A percentile compares a stretch with the other conserved stretches of the same genome.
phyloP scores from a whole-genome alignment of 1,140 invertebrate genomes.

The Stegodyphus dumicola region DNA sequence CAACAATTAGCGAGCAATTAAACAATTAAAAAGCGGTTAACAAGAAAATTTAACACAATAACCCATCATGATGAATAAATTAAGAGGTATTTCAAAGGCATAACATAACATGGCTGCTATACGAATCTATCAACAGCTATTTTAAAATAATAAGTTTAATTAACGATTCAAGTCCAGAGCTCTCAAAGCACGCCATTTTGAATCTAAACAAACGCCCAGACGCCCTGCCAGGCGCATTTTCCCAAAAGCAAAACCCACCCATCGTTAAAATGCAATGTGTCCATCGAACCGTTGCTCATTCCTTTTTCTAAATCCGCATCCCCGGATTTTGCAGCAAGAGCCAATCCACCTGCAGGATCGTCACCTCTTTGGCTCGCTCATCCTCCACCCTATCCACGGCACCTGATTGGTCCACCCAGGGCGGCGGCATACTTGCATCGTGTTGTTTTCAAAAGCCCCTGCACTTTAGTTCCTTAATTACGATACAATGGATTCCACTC shows the following conservation, averaged over 20 bases:
- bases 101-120: too few species aligned
- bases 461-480: conserved; percentile 28
- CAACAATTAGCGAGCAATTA: too few species aligned
- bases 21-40: too few species aligned
- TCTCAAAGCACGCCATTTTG: conserved; percentile 7
- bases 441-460: conserved; percentile 47
- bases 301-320: conserved; percentile 41
- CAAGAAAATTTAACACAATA: too few species aligned
- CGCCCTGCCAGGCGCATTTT: too few species aligned
- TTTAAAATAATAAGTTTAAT: too few species aligned
- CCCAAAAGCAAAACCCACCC: conserved; percentile 27
- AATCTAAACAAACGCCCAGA: not conserved
- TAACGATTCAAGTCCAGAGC: too few species aligned
- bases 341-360: conserved; percentile 52
- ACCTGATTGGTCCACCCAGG: conserved; percentile 43
- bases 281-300: conserved; percentile 5
- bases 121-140: too few species aligned
- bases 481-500: conserved; percentile 50
- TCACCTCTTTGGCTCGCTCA: conserved; percentile 4
- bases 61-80: too few species aligned
- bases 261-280: conserved; percentile 37
- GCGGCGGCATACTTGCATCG: conserved; percentile 6
- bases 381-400: not conserved
- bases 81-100: too few species aligned
- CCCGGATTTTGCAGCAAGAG: conserved; percentile 16